Evolutionary conservation across 2,888 invertebrate genomes (phyloP), one percentile per base, ranked within the genome.

Genomic region (Drosophila anomelani): DNA sequence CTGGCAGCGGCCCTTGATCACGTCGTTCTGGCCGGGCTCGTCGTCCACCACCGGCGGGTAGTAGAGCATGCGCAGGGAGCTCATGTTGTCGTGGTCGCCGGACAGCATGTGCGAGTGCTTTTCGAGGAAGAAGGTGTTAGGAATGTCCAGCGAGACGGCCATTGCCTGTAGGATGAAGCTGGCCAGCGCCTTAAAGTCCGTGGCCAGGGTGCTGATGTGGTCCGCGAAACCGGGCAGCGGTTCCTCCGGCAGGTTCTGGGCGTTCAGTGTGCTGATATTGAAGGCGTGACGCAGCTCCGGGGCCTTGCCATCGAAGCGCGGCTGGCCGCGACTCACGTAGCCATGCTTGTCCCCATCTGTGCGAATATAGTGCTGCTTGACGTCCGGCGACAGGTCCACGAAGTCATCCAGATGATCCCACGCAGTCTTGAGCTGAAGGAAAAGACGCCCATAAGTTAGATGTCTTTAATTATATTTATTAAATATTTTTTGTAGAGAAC

Each of bases 261-360:
- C 93, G 77, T 94, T 93, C 86, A 95, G 91, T 76, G 94, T 93
- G 82, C 95, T 94, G 92, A 96, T 94, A 92, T 95, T 95, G 93
- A 95, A 96, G 66, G 95, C 94, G 90, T 96, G 96, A 66, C 96
- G 94, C 75, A 95, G 91, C 91, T 96, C 96, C 91, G 95, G 93
- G n/a, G 88, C 89, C 76, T 92, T 94, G 76, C 92, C 93, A 89
- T 95, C 94, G 70, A 94, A 94, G 79, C 93, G 93, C 79, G 94
- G 94, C 90, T 93, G 93, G 12, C 93, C 95, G 0, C 95, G 95
- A 75, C 94, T 94, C 53, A 95, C 93, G 90, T 96, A 96, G 58
- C 96, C 96, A 80, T 96, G 95, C 91, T 95, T 95, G 91, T 93
- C 94, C 77, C 93, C 93, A 23, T 94, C 94, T 81, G 94, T 94